These are phyloP conservation scores for Prenolepis imparis DNA, from an alignment of 2,888 invertebrate genomes.

Conservation along the genomic window DNA sequence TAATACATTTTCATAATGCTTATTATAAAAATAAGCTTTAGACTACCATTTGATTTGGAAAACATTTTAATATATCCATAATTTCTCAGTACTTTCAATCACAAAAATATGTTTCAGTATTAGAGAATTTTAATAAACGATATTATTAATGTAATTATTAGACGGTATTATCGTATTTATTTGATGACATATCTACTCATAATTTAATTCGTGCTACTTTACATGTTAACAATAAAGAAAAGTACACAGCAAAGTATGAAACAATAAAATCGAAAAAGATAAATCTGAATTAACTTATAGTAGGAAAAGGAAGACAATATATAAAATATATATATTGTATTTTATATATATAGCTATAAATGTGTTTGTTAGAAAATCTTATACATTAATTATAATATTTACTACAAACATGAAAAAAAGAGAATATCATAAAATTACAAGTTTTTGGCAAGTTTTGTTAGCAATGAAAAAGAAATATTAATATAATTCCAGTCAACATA, in stretches of 20 bases:
- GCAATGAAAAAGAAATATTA: not conserved
- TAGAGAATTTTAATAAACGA: conserved; percentile 35
- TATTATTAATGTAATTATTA: conserved; percentile 33
- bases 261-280: not conserved
- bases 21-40: conserved; percentile 16
- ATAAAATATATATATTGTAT: not conserved
- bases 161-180: conserved; percentile 15
- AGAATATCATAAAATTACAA: not conserved
- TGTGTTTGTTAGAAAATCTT: not conserved
- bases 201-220: conserved; percentile 10
- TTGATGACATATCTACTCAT: conserved; percentile 4
- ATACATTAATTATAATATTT: not conserved
- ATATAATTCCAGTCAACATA: not conserved
- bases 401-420: not conserved
- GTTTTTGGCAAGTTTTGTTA: not conserved
- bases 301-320: not conserved
- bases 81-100: not conserved
- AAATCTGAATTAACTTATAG: conserved; percentile 8
- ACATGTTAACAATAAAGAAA: conserved; percentile 15
- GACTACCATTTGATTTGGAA: not conserved
- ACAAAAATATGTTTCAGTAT: conserved; percentile 7
- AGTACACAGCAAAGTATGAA: not conserved
- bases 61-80: conserved; percentile 25
- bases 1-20: not conserved
- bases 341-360: not conserved